Conservation (phyloP, 2,113 vertebrate genomes). For the Archilochus colubris region DNA sequence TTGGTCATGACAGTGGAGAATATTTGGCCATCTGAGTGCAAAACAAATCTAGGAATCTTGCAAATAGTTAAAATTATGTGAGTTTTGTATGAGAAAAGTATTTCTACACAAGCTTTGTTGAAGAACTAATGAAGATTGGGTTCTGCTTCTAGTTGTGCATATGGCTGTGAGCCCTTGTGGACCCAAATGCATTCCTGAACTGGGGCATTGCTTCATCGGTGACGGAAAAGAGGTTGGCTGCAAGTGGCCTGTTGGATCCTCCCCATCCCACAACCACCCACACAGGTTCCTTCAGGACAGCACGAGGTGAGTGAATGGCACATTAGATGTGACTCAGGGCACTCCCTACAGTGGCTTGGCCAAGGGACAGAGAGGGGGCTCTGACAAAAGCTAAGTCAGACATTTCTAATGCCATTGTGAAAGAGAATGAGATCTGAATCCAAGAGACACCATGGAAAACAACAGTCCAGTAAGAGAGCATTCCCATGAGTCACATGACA, state of each 20-base stretch:
- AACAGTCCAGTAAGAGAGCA: slow-evolving; percentile 31
- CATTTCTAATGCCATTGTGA: slow-evolving; percentile 27
- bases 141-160: neutral
- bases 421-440: neutral
- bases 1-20: slow-evolving; percentile 48
- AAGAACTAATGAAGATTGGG: neutral
- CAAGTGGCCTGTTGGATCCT: neutral
- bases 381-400: slow-evolving; percentile 20
- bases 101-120: neutral
- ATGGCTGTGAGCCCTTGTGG: neutral
- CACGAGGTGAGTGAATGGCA: neutral
- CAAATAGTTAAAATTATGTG: neutral
- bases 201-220: neutral
- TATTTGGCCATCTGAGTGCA: slow-evolving; percentile 24
- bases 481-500: slow-evolving; percentile 5
- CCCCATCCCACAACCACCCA: neutral
- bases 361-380: neutral
- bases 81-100: neutral
- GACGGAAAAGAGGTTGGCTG: neutral
- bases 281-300: neutral
- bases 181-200: slow-evolving; percentile 11
- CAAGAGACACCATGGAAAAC: neutral
- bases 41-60: slow-evolving; percentile 12
- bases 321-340: neutral
- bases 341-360: slow-evolving; percentile 12